Conservation (phyloP, 1,140 invertebrate species). For the Drosophila azteca region DNA sequence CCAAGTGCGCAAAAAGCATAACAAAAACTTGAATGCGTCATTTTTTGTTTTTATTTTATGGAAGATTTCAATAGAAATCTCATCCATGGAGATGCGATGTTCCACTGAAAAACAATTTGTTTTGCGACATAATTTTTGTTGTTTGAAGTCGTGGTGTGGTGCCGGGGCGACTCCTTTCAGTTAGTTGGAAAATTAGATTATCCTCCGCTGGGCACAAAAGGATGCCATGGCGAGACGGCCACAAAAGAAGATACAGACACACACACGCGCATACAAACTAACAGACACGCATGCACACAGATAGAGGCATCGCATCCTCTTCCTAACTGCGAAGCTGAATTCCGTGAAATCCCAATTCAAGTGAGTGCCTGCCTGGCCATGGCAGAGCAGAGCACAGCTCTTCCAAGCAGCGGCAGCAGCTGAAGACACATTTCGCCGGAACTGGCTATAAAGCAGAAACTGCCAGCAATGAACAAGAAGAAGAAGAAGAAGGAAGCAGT, state of each 20-base stretch:
- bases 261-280: constrained; percentile 18
- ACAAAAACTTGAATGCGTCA: constrained; percentile 46
- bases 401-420: constrained; percentile 47
- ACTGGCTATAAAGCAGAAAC: constrained; percentile 76
- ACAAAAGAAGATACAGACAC: constrained; percentile 37
- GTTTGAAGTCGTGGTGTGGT: too few relatives aligned
- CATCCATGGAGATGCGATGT: constrained; percentile 16
- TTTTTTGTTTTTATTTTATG: constrained; percentile 6
- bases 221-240: constrained; percentile 14
- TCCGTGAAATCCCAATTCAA: constrained; percentile 81
- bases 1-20: constrained; percentile 59
- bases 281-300: constrained; percentile 13
- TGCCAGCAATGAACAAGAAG: constrained; percentile 36
- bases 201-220: constrained; percentile 54
- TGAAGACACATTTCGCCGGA: constrained; percentile 79
- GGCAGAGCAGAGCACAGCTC: constrained; percentile 26
- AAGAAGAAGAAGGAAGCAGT: constrained; percentile 19
- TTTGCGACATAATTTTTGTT: constrained; percentile 31
- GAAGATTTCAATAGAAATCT: constrained; percentile 61
- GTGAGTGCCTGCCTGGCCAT: constrained; percentile 52
- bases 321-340: constrained; percentile 76
- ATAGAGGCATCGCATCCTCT: constrained; percentile 64
- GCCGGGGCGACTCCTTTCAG: constrained; percentile 29
- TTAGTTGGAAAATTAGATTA: constrained; percentile 80
- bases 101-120: constrained; percentile 55